These are phyloP conservation scores for Scaptomyza montana DNA, from an alignment of 1,140 invertebrate genomes.

Conservation along the genomic window DNA sequence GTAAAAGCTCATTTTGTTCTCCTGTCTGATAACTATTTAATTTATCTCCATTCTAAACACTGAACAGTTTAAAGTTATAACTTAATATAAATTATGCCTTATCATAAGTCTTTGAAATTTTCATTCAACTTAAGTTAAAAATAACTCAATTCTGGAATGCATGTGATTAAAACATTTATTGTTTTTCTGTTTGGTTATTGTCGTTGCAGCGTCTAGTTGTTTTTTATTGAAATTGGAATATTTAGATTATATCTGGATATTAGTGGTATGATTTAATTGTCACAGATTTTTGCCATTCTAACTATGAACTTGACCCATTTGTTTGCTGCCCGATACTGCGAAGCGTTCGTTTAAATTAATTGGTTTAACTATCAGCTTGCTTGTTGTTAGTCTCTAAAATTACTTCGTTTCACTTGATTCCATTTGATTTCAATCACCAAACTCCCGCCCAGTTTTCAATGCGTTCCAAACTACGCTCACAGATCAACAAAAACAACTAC, in stretches of 20 bases:
- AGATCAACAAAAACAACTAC: slow-evolving; percentile 24
- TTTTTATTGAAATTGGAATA: slow-evolving; percentile 29
- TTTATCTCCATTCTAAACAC: no score
- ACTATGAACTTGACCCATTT: slow-evolving; percentile 39
- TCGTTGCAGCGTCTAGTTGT: neutral
- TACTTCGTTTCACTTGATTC: slow-evolving; percentile 52
- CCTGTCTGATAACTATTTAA: neutral
- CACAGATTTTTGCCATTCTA: slow-evolving; percentile 19
- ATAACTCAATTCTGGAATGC: neutral
- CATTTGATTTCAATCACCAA: slow-evolving; percentile 44
- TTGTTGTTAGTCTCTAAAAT: slow-evolving; percentile 1
- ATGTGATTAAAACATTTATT: neutral
- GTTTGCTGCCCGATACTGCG: neutral
- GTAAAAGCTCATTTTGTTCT: slow-evolving; percentile 4
- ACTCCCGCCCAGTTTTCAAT: slow-evolving; percentile 45
- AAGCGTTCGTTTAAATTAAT: slow-evolving; percentile 18
- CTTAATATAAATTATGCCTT: no score
- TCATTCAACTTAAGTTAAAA: neutral
- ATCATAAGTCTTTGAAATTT: neutral
- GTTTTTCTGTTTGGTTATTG: neutral
- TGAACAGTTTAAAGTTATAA: no score
- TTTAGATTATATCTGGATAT: slow-evolving; percentile 38
- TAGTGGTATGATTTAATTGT: slow-evolving; percentile 14
- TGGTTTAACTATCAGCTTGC: slow-evolving; percentile 18
- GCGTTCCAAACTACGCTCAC: slow-evolving; percentile 23